These are phyloP conservation scores for Hypercompe scribonia DNA, from an alignment of 2,888 invertebrate species.

Conservation along the genomic window DNA sequence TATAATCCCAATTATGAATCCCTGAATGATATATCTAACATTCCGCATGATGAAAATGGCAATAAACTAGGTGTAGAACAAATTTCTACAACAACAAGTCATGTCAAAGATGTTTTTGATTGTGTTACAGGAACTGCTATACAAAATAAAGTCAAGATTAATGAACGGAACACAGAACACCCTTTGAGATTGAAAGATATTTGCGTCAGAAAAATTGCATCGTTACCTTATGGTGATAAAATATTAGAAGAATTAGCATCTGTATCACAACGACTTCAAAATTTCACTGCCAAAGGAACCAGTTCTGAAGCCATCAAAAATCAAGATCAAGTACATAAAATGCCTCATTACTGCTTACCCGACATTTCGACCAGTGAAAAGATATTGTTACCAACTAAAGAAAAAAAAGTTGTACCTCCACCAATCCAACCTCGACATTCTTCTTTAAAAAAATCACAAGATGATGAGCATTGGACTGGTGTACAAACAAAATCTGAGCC, in stretches of 20 bases:
- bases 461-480: conserved; percentile 86
- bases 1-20: conserved; percentile 88
- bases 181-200: conserved; percentile 88
- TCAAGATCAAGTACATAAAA: conserved; percentile 52
- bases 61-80: conserved; percentile 53
- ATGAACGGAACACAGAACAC: conserved; percentile 44
- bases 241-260: conserved; percentile 89
- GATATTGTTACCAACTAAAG: conserved; percentile 65
- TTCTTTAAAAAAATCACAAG: conserved; percentile 73
- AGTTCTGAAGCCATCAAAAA: conserved; percentile 36
- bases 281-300: conserved; percentile 64
- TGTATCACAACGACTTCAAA: conserved; percentile 86
- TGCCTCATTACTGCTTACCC: conserved; percentile 82
- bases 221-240: conserved; percentile 90
- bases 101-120: conserved; percentile 81
- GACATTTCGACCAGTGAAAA: conserved; percentile 80
- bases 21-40: conserved; percentile 86
- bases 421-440: conserved; percentile 79
- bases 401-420: conserved; percentile 67
- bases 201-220: conserved; percentile 88
- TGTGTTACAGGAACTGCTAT: conserved; percentile 70
- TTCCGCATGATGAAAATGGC: conserved; percentile 79
- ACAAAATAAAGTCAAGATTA: conserved; percentile 46
- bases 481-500: conserved; percentile 87
- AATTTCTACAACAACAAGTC: conserved; percentile 57